Evolutionary conservation across 2,888 invertebrate genomes (phyloP).

Genomic region (Parthenolecanium corni): DNA sequence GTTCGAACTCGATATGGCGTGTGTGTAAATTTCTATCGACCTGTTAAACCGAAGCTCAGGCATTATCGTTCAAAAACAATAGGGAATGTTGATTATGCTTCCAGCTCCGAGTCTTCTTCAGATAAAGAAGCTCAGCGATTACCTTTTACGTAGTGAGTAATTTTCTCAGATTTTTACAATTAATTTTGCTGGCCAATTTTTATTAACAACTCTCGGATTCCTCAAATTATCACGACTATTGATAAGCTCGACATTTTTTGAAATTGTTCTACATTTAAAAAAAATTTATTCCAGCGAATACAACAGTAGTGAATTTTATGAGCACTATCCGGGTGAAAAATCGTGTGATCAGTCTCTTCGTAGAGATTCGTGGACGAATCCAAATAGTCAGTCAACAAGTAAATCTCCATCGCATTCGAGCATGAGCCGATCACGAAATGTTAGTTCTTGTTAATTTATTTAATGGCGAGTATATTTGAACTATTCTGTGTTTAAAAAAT

Average conservation of each 20-base stretch:
- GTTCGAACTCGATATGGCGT: conserved; percentile 87
- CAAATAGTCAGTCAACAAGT: background rate
- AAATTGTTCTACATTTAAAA: too few relatives aligned
- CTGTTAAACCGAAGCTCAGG: conserved; percentile 37
- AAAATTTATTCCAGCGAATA: conserved; percentile 10
- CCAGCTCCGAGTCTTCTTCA: conserved; percentile 21
- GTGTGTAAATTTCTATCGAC: conserved; percentile 95
- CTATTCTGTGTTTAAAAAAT: too few relatives aligned
- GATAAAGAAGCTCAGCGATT: conserved; percentile 15
- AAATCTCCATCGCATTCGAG: background rate
- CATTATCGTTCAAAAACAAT: conserved; percentile 14
- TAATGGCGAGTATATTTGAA: background rate
- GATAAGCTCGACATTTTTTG: too few relatives aligned
- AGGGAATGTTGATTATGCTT: conserved; percentile 17
- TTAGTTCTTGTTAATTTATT: background rate
- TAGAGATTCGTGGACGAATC: conserved; percentile 36
- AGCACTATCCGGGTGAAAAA: conserved; percentile 41
- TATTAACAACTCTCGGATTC: too few relatives aligned
- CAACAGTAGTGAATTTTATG: conserved; percentile 17
- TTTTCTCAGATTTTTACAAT: background rate
- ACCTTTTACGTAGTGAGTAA: conserved; percentile 12
- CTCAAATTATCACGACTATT: too few relatives aligned
- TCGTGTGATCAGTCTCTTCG: conserved; percentile 39
- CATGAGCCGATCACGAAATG: conserved; percentile 13
- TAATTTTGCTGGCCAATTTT: background rate